Conservation (phyloP, 2,797 vertebrate genomes). For the Sarcoramphus papa region DNA sequence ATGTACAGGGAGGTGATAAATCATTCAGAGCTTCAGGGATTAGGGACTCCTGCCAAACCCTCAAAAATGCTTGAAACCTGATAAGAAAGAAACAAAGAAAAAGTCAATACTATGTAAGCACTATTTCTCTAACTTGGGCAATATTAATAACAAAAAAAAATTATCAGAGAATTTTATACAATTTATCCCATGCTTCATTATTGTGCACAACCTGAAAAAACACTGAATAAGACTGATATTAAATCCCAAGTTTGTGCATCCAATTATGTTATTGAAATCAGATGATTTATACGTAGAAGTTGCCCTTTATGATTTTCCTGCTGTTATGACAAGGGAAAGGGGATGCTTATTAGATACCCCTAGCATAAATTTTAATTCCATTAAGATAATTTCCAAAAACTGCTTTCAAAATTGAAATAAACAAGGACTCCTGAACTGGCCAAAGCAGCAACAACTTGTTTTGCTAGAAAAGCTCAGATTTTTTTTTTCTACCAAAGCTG, state of each 20-base stretch:
- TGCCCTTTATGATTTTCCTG: background rate
- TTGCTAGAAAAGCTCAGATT: background rate
- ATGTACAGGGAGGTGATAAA: slow-evolving; percentile 22
- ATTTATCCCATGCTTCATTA: background rate
- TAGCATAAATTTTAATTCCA: background rate
- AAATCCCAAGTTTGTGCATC: background rate
- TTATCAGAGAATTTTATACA: background rate
- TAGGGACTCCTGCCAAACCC: slow-evolving; percentile 55
- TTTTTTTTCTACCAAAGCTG: background rate
- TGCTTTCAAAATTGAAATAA: background rate
- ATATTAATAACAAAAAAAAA: background rate
- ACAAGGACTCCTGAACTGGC: background rate
- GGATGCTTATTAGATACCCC: background rate
- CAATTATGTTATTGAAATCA: background rate
- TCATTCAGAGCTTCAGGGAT: slow-evolving; percentile 36
- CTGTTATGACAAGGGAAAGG: background rate
- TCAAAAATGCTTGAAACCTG: slow-evolving; percentile 51
- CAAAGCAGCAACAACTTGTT: background rate
- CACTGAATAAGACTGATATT: background rate
- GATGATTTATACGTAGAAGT: background rate
- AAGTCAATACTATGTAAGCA: background rate
- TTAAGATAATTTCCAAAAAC: background rate
- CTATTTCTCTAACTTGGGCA: background rate
- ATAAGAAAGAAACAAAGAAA: slow-evolving; percentile 46
- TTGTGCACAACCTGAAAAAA: background rate